These are phyloP conservation scores for Pseudopodoces humilis DNA, from an alignment of 2,113 vertebrate genomes.

Conservation along the genomic window DNA sequence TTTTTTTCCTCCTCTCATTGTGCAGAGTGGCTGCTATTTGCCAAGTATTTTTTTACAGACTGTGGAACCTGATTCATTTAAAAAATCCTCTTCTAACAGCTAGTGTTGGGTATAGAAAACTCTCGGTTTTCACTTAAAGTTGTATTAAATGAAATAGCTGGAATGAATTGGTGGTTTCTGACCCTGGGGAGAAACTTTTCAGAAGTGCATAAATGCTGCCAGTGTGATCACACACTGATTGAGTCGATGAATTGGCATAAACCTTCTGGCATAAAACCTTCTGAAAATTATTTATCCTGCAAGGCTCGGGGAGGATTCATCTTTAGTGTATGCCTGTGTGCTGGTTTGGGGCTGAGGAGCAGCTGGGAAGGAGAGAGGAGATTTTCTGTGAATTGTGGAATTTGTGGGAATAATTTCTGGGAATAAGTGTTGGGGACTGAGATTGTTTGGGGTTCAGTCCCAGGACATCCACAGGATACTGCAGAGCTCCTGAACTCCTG, in stretches of 20 bases:
- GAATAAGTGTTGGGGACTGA: neutral
- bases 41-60: neutral
- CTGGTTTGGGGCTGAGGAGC: neutral
- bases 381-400: neutral
- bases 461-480: accelerated
- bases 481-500: neutral
- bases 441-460: neutral
- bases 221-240: neutral
- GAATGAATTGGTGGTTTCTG: neutral
- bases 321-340: neutral
- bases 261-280: neutral
- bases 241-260: neutral
- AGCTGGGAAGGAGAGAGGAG: neutral
- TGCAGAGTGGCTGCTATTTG: neutral
- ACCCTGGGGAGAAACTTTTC: constrained; percentile 2
- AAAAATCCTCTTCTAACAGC: neutral
- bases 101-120: neutral
- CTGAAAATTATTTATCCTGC: neutral
- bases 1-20: accelerated
- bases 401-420: too few relatives aligned
- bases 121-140: neutral
- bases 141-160: constrained; percentile 28
- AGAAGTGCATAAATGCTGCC: neutral
- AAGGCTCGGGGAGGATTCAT: neutral
- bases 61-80: neutral